Conservation (phyloP, 2,888 invertebrate species). For the Acronicta leporina region DNA sequence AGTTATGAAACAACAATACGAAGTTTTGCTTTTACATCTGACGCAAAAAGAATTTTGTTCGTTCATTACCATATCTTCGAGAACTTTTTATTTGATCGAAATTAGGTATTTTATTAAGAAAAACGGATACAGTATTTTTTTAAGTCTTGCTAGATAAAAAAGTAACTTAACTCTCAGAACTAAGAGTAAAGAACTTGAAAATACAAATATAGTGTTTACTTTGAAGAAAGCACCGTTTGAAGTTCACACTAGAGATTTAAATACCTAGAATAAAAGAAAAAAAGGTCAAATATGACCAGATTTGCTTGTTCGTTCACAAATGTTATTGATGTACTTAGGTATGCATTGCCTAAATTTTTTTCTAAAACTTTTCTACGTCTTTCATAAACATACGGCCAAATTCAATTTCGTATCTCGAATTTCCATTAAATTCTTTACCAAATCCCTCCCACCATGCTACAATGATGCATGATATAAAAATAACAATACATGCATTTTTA, state of each 20-base stretch:
- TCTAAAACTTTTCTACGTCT: conserved; percentile 1
- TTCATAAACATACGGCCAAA: conserved; percentile 13
- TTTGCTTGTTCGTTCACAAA: conserved; percentile 2
- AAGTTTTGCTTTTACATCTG: conserved; percentile 67
- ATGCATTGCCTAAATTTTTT: neutral
- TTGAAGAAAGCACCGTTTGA: conserved; percentile 7
- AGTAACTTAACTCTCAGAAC: neutral
- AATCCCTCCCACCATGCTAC: conserved; percentile 21
- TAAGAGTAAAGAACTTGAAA: conserved; percentile 17
- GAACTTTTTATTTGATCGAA: conserved; percentile 35
- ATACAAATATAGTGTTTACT: too few relatives aligned
- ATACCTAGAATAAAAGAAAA: too few relatives aligned
- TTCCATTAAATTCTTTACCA: conserved; percentile 29
- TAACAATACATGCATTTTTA: conserved; percentile 39
- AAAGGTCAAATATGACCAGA: too few relatives aligned
- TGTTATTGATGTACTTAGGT: neutral
- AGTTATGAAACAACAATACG: conserved; percentile 69
- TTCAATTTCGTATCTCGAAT: conserved; percentile 22
- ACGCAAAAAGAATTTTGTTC: conserved; percentile 66
- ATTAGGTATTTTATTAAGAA: conserved; percentile 10
- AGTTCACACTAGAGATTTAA: conserved; percentile 7
- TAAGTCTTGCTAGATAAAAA: neutral
- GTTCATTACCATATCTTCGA: conserved; percentile 58
- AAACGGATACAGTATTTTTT: conserved; percentile 17
- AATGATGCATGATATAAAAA: conserved; percentile 39